Conservation (phyloP, 2,113 vertebrate genomes). For the Amphiprion ocellaris region DNA sequence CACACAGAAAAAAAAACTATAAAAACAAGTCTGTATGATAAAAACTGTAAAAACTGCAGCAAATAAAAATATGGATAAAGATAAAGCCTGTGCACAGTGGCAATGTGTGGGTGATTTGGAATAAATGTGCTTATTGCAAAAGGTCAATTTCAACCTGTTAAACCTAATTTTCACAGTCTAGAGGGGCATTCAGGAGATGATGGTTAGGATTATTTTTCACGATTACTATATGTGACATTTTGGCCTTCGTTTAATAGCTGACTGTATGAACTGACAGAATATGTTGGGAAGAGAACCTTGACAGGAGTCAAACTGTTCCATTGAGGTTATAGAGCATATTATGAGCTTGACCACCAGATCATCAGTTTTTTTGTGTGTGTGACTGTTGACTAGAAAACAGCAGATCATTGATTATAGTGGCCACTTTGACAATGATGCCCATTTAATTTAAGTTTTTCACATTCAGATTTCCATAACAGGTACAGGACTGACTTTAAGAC, state of each 20-base stretch:
- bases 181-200: no score
- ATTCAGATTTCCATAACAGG: not conserved
- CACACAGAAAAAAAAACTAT: not conserved
- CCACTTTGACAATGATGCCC: no score
- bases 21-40: no score
- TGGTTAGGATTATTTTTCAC: not conserved
- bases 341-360: not conserved
- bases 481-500: no score
- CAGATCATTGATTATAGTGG: not conserved
- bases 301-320: not conserved
- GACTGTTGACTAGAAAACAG: not conserved
- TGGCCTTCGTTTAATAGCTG: not conserved
- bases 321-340: not conserved
- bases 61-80: no score
- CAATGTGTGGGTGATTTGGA: no score
- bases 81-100: no score
- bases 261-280: not conserved
- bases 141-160: no score
- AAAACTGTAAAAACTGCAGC: no score
- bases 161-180: no score
- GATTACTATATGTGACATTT: not conserved
- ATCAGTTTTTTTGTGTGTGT: not conserved
- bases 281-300: not conserved
- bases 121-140: no score
- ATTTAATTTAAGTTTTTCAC: not conserved